Conservation (phyloP, 2,888 invertebrate genomes). For the Ethmia dodecea region DNA sequence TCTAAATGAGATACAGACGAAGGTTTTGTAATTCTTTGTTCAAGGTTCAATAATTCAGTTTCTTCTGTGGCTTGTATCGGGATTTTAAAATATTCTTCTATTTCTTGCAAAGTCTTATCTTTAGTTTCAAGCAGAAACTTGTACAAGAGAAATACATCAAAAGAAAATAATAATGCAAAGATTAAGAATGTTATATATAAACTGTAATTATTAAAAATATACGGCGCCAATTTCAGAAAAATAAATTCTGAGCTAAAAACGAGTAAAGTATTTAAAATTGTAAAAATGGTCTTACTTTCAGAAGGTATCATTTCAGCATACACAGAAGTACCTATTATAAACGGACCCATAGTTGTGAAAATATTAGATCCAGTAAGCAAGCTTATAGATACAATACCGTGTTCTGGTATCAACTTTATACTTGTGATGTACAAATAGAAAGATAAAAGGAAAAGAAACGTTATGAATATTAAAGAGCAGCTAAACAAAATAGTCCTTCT, state of each 20-base stretch:
- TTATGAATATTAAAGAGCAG: slow-evolving; percentile 34
- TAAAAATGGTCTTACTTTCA: slow-evolving; percentile 36
- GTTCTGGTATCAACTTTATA: slow-evolving; percentile 29
- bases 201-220: slow-evolving; percentile 33
- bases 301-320: slow-evolving; percentile 46
- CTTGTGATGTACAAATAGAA: slow-evolving; percentile 41
- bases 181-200: slow-evolving; percentile 40
- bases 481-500: slow-evolving; percentile 39
- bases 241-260: slow-evolving; percentile 36
- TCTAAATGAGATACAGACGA: too few species aligned
- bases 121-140: too few species aligned
- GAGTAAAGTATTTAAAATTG: slow-evolving; percentile 32
- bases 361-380: slow-evolving; percentile 41
- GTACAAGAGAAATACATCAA: too few species aligned
- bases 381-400: slow-evolving; percentile 33
- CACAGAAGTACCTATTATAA: slow-evolving; percentile 43
- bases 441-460: slow-evolving; percentile 39
- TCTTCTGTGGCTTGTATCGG: too few species aligned
- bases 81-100: too few species aligned
- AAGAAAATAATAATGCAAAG: slow-evolving; percentile 18
- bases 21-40: too few species aligned
- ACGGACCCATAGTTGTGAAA: slow-evolving; percentile 45
- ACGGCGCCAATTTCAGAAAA: slow-evolving; percentile 36
- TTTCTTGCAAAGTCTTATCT: too few species aligned
- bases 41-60: too few species aligned